Conservation (phyloP, 2,888 invertebrate species). For the Clivina fossor region DNA sequence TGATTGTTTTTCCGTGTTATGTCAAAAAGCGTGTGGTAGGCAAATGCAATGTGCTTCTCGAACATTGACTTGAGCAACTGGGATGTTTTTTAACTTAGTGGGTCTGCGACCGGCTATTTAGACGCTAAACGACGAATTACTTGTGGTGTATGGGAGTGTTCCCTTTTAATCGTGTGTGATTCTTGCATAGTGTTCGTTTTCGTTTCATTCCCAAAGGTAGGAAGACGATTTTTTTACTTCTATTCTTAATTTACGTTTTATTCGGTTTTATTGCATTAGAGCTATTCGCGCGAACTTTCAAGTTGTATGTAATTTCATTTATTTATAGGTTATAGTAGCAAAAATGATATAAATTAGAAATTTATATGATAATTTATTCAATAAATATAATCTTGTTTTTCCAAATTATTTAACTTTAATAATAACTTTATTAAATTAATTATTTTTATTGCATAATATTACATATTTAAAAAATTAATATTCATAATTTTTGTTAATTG, state of each 20-base stretch:
- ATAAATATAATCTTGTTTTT: too few species aligned
- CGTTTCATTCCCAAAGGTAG: constrained; percentile 6
- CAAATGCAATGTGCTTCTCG: constrained; percentile 14
- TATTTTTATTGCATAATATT: too few species aligned
- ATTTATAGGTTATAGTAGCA: not conserved
- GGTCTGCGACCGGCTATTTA: constrained; percentile 5
- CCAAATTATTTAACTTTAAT: too few species aligned
- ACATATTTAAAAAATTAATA: too few species aligned
- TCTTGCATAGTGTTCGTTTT: constrained; percentile 6
- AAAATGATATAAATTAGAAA: too few species aligned
- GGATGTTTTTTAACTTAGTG: constrained; percentile 23
- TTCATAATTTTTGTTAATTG: too few species aligned
- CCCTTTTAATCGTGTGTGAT: too few species aligned
- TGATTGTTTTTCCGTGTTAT: too few species aligned
- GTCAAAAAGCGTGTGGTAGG: constrained; percentile 23
- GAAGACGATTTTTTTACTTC: not conserved
- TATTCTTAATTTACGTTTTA: constrained; percentile 1
- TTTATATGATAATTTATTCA: too few species aligned
- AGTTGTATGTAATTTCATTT: not conserved
- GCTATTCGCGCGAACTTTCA: constrained; percentile 11
- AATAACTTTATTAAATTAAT: too few species aligned
- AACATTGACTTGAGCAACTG: constrained; percentile 8
- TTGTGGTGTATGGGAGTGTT: constrained; percentile 21
- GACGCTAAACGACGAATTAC: constrained; percentile 1
- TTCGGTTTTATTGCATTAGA: not conserved